phyloP scores from a whole-genome alignment of 2,797 vertebrate species.

The Lepilemur septentrionalis region DNA sequence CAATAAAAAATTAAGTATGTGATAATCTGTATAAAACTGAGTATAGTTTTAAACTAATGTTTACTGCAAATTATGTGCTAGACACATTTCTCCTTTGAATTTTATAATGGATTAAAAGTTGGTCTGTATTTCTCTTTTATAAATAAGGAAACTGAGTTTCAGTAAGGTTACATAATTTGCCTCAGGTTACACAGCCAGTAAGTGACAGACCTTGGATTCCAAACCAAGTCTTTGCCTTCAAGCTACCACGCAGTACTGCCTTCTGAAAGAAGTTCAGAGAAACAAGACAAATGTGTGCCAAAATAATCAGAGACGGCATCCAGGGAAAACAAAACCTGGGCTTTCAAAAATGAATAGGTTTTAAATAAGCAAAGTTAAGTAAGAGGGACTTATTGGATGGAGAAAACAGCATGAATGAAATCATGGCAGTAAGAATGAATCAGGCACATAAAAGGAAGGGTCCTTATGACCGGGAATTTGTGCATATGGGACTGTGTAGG shows the following conservation, averaged over 20 bases:
- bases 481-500: background rate
- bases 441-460: background rate
- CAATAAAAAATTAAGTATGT: background rate
- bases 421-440: background rate
- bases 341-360: background rate
- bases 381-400: background rate
- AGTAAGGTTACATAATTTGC: background rate
- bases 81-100: background rate
- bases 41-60: background rate
- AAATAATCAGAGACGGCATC: constrained; percentile 6
- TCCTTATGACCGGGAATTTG: background rate
- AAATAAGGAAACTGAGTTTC: constrained; percentile 9
- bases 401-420: background rate
- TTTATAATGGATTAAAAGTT: background rate
- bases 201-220: background rate
- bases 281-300: background rate
- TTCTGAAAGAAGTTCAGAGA: constrained; percentile 20
- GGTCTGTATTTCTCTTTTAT: background rate
- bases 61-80: background rate
- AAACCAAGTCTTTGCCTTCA: constrained; percentile 10
- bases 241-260: background rate
- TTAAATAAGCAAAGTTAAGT: background rate
- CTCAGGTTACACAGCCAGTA: background rate
- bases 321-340: background rate
- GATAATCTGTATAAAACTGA: background rate